Evolutionary conservation across 1,140 invertebrate species (phyloP).

Genomic region (Brachionus rotundiformis): DNA sequence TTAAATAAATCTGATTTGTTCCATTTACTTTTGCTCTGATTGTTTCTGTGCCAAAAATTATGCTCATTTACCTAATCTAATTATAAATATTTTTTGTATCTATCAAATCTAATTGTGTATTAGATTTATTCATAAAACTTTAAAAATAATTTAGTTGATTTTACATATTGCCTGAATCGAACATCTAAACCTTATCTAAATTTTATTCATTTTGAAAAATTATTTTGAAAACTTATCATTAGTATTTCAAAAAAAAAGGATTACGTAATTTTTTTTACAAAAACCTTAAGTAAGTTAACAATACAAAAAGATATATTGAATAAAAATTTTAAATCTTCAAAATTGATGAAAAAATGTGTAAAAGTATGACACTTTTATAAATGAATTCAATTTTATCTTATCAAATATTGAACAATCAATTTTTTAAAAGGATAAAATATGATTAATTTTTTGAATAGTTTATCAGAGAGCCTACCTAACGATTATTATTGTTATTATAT

Average conservation of each 20-base stretch:
- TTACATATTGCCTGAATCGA: not conserved
- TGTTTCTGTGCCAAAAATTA: not conserved
- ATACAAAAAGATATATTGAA: not conserved
- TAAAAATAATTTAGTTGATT: not conserved
- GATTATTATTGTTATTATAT: not conserved
- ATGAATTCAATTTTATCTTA: not conserved
- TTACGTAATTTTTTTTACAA: not conserved
- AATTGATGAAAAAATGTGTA: not conserved
- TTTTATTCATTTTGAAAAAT: not conserved
- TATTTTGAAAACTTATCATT: not conserved
- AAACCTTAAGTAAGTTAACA: not conserved
- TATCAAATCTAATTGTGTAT: too few relatives aligned
- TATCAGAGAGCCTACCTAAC: not conserved
- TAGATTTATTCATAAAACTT: too few relatives aligned
- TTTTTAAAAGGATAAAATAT: not conserved
- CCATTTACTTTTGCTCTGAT: not conserved
- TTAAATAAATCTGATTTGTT: not conserved
- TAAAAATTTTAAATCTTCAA: not conserved
- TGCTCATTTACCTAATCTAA: not conserved
- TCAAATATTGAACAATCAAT: not conserved
- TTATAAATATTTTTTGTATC: not conserved
- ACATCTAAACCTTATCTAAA: not conserved
- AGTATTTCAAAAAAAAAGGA: not conserved
- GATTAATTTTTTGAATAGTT: not conserved
- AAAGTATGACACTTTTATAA: not conserved